Percentiles rank a stretch among this genome's conserved stretches.
These are phyloP conservation scores for Astreopora myriophthalma DNA, from an alignment of 64 coral and sea anemone genomes.

Conservation along the genomic window DNA sequence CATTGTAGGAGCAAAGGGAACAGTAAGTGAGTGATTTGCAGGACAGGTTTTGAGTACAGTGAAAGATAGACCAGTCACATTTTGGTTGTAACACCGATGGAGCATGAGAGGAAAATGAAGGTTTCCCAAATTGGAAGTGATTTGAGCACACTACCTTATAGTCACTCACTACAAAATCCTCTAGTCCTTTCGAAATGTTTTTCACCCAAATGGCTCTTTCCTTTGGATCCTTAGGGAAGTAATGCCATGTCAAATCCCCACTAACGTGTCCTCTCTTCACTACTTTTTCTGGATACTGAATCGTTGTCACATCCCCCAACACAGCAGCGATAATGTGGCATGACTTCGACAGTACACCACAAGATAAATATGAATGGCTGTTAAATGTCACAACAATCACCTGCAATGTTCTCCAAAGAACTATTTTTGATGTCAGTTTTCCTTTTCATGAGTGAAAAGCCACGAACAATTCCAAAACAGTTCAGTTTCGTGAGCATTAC, in stretches of 20 bases:
- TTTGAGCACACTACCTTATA: neutral
- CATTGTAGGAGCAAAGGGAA: too few species aligned
- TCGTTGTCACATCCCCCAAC: conserved; percentile 26
- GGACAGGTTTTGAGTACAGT: too few species aligned
- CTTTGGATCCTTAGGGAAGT: conserved; percentile 22
- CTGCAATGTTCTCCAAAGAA: too few species aligned
- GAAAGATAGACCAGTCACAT: too few species aligned
- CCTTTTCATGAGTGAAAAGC: too few species aligned
- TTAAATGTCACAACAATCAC: too few species aligned
- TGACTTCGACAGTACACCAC: neutral
- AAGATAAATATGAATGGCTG: neutral
- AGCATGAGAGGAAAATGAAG: conserved; percentile 10
- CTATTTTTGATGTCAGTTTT: too few species aligned
- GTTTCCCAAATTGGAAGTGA: conserved; percentile 38
- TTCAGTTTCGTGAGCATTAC: too few species aligned
- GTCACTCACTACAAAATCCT: conserved; percentile 2
- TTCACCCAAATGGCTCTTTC: conserved; percentile 12
- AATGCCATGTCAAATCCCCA: conserved; percentile 22
- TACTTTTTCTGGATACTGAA: neutral
- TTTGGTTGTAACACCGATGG: too few species aligned
- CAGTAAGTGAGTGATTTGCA: too few species aligned
- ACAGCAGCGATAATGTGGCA: conserved; percentile 12
- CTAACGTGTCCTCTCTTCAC: neutral
- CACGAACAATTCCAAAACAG: too few species aligned
- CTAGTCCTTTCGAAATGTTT: conserved; percentile 8